These are phyloP conservation scores for Heteromurus nitidus DNA, from an alignment of 2,888 invertebrate species.

Conservation along the genomic window DNA sequence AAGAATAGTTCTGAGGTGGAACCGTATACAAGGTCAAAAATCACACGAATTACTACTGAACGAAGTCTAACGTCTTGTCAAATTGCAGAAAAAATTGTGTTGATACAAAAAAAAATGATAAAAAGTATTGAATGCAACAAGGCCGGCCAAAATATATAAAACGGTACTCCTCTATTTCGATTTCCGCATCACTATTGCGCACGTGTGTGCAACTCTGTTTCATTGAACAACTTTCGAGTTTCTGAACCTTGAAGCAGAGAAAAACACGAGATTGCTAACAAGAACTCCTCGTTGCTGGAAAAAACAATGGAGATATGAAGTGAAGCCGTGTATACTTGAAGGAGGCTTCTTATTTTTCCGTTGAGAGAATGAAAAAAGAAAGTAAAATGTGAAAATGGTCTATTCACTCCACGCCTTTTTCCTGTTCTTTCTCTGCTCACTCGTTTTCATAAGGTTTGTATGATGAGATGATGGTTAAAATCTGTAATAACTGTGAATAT, in stretches of 20 bases:
- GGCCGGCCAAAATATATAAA: no score
- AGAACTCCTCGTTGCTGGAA: constrained; percentile 2
- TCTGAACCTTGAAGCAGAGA: not conserved
- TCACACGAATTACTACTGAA: no score
- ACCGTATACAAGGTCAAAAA: not conserved
- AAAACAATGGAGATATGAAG: constrained; percentile 27
- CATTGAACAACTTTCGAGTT: not conserved
- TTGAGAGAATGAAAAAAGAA: constrained; percentile 36
- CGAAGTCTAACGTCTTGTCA: no score
- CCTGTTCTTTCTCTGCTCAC: constrained; percentile 62
- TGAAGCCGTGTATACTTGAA: constrained; percentile 20
- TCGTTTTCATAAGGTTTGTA: constrained; percentile 67
- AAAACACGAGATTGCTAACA: constrained; percentile 10
- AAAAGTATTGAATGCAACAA: no score
- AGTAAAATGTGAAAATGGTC: constrained; percentile 56
- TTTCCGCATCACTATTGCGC: no score
- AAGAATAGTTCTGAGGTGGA: not conserved
- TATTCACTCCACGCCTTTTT: constrained; percentile 62
- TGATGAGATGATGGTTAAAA: constrained; percentile 67
- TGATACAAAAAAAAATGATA: no score
- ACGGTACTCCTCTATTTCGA: no score
- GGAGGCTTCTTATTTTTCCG: not conserved
- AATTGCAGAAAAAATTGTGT: no score
- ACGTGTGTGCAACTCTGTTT: not conserved
- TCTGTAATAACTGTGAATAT: constrained; percentile 62